Conservation (phyloP, 1,140 invertebrate genomes). For the Lamellibrachia luymesi region DNA sequence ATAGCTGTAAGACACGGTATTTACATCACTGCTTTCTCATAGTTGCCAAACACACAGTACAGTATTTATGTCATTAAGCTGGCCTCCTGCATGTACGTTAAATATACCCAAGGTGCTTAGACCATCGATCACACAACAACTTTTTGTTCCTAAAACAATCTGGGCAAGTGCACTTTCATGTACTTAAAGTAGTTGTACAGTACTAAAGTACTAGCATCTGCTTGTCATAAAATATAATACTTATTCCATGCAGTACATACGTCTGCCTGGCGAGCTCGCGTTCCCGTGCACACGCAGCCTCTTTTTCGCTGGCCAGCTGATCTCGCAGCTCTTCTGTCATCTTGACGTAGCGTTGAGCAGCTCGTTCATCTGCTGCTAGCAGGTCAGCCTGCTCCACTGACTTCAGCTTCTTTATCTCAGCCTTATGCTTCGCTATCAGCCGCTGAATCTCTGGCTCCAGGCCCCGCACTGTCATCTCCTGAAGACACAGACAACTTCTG, state of each 20-base stretch:
- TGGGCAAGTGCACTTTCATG: too few relatives aligned
- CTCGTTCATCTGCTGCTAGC: slow-evolving; percentile 53
- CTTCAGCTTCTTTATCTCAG: slow-evolving; percentile 56
- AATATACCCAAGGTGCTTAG: too few relatives aligned
- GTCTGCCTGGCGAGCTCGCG: slow-evolving; percentile 52
- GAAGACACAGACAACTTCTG: background rate
- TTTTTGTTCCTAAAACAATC: too few relatives aligned
- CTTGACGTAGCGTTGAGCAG: slow-evolving; percentile 41
- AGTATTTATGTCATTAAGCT: too few relatives aligned
- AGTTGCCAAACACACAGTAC: too few relatives aligned
- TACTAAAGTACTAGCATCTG: too few relatives aligned
- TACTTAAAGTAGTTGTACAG: too few relatives aligned
- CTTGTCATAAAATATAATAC: too few relatives aligned
- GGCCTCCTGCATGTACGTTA: too few relatives aligned
- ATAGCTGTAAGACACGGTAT: too few relatives aligned
- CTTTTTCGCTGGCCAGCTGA: slow-evolving; percentile 55
- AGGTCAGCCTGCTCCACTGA: slow-evolving; percentile 56
- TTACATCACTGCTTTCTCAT: too few relatives aligned
- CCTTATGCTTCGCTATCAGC: slow-evolving; percentile 57
- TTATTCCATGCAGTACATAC: slow-evolving; percentile 28
- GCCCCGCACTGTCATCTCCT: slow-evolving; percentile 59
- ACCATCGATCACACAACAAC: too few relatives aligned
- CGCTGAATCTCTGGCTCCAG: slow-evolving; percentile 58
- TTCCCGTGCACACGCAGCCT: slow-evolving; percentile 52
- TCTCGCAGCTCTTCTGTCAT: slow-evolving; percentile 57